Base-by-base conservation (phyloP, 2,888 invertebrate genomes). In the Cyclophora punctaria region DNA sequence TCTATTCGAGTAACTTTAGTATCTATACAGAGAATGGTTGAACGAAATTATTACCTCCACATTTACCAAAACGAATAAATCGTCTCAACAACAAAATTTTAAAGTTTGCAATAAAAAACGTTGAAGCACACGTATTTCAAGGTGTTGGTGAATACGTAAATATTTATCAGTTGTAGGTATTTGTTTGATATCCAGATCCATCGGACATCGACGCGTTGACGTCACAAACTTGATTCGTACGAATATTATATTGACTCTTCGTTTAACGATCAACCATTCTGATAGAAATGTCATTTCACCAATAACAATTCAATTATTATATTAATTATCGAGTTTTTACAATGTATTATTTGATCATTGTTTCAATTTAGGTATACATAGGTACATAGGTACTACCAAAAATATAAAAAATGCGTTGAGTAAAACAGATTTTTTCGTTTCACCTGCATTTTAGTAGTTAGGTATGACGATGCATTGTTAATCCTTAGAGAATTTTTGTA, bases 151-250 rank as follows among this genome's bases (percentile, higher is more conserved):
- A 50, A 49, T 65, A 64, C 61, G 66, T 65, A 68, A 65, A 64
- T 64, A 68, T 66, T 65, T 64, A 64, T 63, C 20, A 35, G 7
- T 43, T 43, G 20, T 20, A 4, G 46, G 33, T 41, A 35, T 46
- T 42, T 52, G n/a, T 56, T 47, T 48, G 37, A 48, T 52, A 54
- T 52, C 46, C 53, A 48, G 44, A 55, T 52, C 55, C 63, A 62
- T 58, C 62, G 62, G 59, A 64, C 56, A 66, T 59, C 64, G 52
- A 63, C 60, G 56, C 63, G 47, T 62, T 80, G 78, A 80, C 79
- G 79, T 76, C 75, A 79, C 56, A 52, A 64, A 66, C 69, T 69
- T 72, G 74, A 77, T 76, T 75, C 74, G 71, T 69, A 67, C 61
- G 63, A 69, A 67, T 70, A 70, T 71, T 69, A 68, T 69, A 68